A percentile compares a stretch with the other conserved stretches of the same genome.
Evolutionary conservation across 2,797 vertebrate species (phyloP).

Genomic region (Orientallactaga sibirica): DNA sequence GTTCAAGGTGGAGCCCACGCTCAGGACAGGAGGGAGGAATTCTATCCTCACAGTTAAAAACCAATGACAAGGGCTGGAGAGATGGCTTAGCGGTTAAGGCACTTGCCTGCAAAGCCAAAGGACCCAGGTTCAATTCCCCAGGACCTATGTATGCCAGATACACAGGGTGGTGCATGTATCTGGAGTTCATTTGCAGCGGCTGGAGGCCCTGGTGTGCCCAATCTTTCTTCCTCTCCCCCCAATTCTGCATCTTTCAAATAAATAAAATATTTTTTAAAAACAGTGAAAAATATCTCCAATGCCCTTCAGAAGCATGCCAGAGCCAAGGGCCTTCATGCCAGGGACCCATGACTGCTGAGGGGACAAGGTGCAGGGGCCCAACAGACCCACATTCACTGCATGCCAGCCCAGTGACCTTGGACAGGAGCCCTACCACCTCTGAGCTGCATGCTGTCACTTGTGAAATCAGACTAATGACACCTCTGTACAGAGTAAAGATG

Average conservation of each 20-base stretch:
- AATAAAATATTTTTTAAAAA: neutral
- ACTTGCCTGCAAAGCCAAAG: too few species aligned
- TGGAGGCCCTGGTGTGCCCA: too few species aligned
- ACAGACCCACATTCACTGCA: neutral
- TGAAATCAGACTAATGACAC: conserved; percentile 41
- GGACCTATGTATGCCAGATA: too few species aligned
- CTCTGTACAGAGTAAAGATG: neutral
- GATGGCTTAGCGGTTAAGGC: too few species aligned
- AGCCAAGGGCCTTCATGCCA: neutral
- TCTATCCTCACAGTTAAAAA: neutral
- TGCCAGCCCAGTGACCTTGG: neutral
- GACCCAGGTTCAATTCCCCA: too few species aligned
- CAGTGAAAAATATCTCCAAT: neutral
- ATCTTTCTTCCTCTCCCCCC: too few species aligned
- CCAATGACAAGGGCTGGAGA: too few species aligned
- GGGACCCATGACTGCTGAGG: neutral
- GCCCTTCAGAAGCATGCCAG: neutral
- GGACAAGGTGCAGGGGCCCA: neutral
- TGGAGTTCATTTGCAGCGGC: too few species aligned
- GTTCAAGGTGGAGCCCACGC: neutral
- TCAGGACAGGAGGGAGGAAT: neutral
- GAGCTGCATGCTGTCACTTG: conserved; percentile 42
- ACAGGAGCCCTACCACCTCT: neutral
- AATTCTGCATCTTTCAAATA: neutral
- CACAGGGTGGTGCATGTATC: too few species aligned